Percentiles rank a stretch among this genome's conserved stretches.
Conservation (phyloP, 2,888 invertebrate species). For the Drosophila colorata region DNA sequence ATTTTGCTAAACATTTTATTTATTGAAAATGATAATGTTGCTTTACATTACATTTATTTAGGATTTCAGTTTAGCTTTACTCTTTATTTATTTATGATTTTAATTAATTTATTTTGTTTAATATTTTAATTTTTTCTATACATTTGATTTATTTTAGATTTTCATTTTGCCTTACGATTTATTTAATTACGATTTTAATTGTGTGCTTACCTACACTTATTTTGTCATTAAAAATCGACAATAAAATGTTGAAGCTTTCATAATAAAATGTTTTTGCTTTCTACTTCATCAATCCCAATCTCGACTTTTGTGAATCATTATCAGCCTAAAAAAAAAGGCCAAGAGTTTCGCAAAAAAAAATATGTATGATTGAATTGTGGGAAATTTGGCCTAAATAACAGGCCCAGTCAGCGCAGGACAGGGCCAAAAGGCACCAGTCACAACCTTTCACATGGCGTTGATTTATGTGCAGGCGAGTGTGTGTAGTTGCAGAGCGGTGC, state of each 20-base stretch:
- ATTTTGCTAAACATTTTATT: too few relatives aligned
- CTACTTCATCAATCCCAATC: not conserved
- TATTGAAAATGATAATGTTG: too few relatives aligned
- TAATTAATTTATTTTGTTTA: not conserved
- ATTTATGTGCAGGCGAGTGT: not conserved
- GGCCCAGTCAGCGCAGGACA: conserved; percentile 1
- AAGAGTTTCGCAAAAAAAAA: not conserved
- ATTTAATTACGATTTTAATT: not conserved
- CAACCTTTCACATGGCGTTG: conserved; percentile 59
- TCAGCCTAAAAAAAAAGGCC: conserved; percentile 4
- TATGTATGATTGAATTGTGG: conserved; percentile 38
- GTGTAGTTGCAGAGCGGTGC: conserved; percentile 37
- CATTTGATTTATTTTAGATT: too few relatives aligned
- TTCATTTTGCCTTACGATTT: too few relatives aligned
- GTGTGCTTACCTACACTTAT: not conserved
- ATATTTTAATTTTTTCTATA: too few relatives aligned
- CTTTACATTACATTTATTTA: too few relatives aligned
- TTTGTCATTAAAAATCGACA: not conserved
- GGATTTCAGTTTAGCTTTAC: too few relatives aligned
- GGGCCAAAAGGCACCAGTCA: conserved; percentile 11
- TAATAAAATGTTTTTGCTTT: not conserved
- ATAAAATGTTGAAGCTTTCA: conserved; percentile 15
- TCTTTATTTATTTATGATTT: not conserved
- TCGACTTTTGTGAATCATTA: conserved; percentile 9
- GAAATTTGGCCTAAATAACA: conserved; percentile 15